Base-by-base conservation (phyloP, 2,888 invertebrate species). In the Encarsia formosa region DNA sequence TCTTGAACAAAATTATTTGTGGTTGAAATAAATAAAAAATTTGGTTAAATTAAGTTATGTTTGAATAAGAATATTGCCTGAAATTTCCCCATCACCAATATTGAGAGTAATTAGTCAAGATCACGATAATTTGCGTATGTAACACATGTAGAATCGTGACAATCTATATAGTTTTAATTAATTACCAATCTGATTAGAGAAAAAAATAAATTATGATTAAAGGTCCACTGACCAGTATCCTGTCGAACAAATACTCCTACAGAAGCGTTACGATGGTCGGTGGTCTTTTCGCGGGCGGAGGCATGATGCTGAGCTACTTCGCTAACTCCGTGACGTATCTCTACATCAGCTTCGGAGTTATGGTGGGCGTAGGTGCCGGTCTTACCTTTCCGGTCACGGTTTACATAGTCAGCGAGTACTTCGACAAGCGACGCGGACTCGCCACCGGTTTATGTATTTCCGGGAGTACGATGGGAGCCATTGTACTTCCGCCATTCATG, bases 371-470 rank as follows among this genome's bases (percentile, higher is more conserved):
- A 29, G 91, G 91, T 6, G 90, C 90, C 1, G 91, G 91, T 0
- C 75, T 91, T 5, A 85, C 88, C 1, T 91, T 91, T 75, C 91
- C 91, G 2, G 90, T 91, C 2, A 91, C 91, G 0, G 88, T 91
- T 31, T 91, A 91, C 74, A 90, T 91, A 60, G 91, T 91, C 60
- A 90, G 89, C 48, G 86, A 88, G 54, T 91, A 91, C 74, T 91
- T 91, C 71, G 84, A 87, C 41, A 80, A 81, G 44, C 75, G 84
- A 2, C 79, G 91, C 20, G 91, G 91, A 0, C 76, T 91, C 20
- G 91, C 91, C 37, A 91, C 90, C 71, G 91, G 91, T 0, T 80
- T 91, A n/a, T 91, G 91, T 65, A 90, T 91, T 75, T 91, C 90
- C 1, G 91, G 91, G 9, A 89, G 88, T 59, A 89, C 90, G 0